Base-by-base conservation (phyloP, 2,797 vertebrate species). In the Danio albolineatus region DNA sequence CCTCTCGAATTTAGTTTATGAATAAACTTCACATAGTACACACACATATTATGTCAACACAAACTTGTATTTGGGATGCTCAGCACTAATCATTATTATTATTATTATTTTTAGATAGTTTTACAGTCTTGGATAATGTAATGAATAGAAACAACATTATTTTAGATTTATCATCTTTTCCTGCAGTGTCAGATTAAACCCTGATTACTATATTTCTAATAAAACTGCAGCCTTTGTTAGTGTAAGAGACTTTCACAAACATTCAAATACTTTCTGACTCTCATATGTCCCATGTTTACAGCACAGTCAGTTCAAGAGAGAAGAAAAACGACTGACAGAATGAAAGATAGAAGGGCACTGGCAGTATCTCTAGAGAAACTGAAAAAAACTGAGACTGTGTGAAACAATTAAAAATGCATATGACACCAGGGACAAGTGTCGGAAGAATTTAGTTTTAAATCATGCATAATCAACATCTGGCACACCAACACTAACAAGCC, bases 401-500 rank as follows among this genome's bases (percentile, higher is more conserved):
- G 53, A 67, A 53, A 77, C 21, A 67, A 77, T 77, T 77, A 67
- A 77, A 66, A 67, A 67, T 67, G 21, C 64, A 67, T 57, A 67
- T 59, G 64, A 67, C 75, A 77, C 75, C 39, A 57, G 49, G 43
- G 61, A 74, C 28, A 46, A 59, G 41, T 14, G 61, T 39, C 21
- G 59, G 28, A 66, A 59, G 21, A 64, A 46, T 66, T 57, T 53
- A 76, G 10, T 43, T 62, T 62, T 73, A 62, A 73, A 72, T 36
- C 28, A 0, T 17, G 61, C 41, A 39, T 66, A 56, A 51, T 61
- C 65, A 60, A 80, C 60, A 73, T 57, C 78, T 74, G 60, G 78
- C 53, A 59, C 6, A 44, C 78, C 66, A 57, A 17, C 46, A 56
- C 41, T 53, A 43, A 54, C 59, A 65, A 67, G 67, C 62, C 57